phyloP scores from a whole-genome alignment of 2,888 invertebrate genomes.

The Leptothorax acervorum region DNA sequence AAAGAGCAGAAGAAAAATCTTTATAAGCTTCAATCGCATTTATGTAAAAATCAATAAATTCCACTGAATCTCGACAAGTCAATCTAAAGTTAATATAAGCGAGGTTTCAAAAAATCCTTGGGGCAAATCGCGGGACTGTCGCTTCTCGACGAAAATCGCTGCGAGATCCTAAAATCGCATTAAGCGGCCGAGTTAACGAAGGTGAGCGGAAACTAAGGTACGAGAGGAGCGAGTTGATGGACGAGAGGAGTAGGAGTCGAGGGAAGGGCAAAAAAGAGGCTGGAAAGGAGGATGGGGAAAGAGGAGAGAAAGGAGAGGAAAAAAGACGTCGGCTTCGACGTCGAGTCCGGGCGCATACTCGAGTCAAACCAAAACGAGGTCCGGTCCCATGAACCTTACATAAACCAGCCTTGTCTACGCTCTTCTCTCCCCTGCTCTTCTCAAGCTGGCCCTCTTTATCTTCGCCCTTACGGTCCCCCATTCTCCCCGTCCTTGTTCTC shows the following conservation, averaged over 20 bases:
- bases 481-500: conserved; percentile 63
- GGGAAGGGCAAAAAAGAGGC: conserved; percentile 3
- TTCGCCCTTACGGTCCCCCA: conserved; percentile 48
- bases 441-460: conserved; percentile 42
- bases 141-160: conserved; percentile 42
- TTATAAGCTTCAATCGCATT: neutral
- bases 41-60: neutral
- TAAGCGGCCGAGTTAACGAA: conserved; percentile 70
- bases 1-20: neutral
- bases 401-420: conserved; percentile 60
- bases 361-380: conserved; percentile 70
- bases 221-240: conserved; percentile 49
- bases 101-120: conserved; percentile 1
- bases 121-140: conserved; percentile 28
- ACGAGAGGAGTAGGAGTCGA: conserved; percentile 18
- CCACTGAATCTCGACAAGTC: neutral
- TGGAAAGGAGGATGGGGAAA: neutral
- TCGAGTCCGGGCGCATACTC: conserved; percentile 56
- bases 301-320: conserved; percentile 10
- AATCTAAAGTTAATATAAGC: neutral
- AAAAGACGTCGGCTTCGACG: conserved; percentile 62
- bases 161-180: conserved; percentile 60
- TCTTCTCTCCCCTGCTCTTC: conserved; percentile 34
- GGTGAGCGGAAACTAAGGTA: conserved; percentile 67
- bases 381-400: conserved; percentile 70